These are phyloP conservation scores for Paraescarpia echinospica DNA, from an alignment of 1,140 invertebrate genomes.

Conservation along the genomic window DNA sequence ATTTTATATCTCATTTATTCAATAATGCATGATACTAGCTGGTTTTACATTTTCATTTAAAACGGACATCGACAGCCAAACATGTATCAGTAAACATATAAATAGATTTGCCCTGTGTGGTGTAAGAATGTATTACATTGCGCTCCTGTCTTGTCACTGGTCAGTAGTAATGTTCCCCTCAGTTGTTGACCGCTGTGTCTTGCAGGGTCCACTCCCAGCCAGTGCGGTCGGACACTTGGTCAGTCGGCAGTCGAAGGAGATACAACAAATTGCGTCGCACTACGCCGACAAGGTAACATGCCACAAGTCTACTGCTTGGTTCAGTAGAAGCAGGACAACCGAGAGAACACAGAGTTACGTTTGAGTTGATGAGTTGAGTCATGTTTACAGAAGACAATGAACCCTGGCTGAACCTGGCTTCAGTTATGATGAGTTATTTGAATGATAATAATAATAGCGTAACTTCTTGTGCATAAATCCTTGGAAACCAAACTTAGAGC, in stretches of 20 bases:
- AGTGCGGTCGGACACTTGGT: constrained; percentile 59
- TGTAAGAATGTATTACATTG: neutral
- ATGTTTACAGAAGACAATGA: no score
- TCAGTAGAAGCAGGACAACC: no score
- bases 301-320: no score
- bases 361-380: no score
- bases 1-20: neutral
- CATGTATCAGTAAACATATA: neutral
- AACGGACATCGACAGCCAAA: neutral
- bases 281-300: constrained; percentile 15
- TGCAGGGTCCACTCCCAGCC: constrained; percentile 56
- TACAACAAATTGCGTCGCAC: constrained; percentile 30
- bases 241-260: constrained; percentile 57
- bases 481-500: no score
- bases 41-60: neutral
- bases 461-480: no score
- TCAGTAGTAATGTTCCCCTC: no score
- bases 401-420: no score
- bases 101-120: neutral
- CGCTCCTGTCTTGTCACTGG: no score
- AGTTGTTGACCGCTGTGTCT: constrained; percentile 5
- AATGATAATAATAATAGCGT: no score
- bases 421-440: no score
- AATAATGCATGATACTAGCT: neutral
- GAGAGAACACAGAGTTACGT: no score